Base-by-base conservation (phyloP, 2,888 invertebrate genomes). In the Syritta pipiens region DNA sequence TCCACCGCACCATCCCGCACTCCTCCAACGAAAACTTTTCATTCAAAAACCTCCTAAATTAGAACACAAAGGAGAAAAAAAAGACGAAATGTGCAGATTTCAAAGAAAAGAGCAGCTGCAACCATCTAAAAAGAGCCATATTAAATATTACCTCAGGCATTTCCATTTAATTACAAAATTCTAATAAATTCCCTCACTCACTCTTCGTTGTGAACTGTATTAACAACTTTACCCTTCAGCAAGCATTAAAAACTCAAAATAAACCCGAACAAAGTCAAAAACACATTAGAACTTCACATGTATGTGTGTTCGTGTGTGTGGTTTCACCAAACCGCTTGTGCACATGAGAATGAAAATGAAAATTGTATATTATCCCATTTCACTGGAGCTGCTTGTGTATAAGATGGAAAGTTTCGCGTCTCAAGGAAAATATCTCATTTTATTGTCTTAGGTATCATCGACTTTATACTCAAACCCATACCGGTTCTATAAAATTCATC, bases 131-230 rank as follows among this genome's bases (percentile, higher is more conserved):
- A 49, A 26, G 22, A 60, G 37, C 30, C 60, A 51, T 65, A 77
- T 71, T 59, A 40, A 77, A 65, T 71, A 65, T 59, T 65, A 71
- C 71, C 57, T 76, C 37, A 44, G 44, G 65, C 51, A 65, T 77
- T 72, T 59, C 72, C 77, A 77, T 60, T 77, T 77, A 67, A 72
- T 77, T 77, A 77, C 59, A 53, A 77, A 71, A 53, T 77, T 77
- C 48, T 44, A 67, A 77, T 72, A 60, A 72, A 67, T 60, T 40
- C 48, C 30, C 24, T 30, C 53, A 19, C 35, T 10, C 9, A n/a
- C 28, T 3, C 10, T 14, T n/a, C 19, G 19, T 12, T 37, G 24
- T 32, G 44, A 68, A 59, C 42, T 17, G 32, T 20, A 69, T 60
- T 51, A 69, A 59, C 51, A 63, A 49, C 72, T 57, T 63, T 32